phyloP scores from a whole-genome alignment of 2,113 vertebrate species.

The Paralichthys olivaceus region DNA sequence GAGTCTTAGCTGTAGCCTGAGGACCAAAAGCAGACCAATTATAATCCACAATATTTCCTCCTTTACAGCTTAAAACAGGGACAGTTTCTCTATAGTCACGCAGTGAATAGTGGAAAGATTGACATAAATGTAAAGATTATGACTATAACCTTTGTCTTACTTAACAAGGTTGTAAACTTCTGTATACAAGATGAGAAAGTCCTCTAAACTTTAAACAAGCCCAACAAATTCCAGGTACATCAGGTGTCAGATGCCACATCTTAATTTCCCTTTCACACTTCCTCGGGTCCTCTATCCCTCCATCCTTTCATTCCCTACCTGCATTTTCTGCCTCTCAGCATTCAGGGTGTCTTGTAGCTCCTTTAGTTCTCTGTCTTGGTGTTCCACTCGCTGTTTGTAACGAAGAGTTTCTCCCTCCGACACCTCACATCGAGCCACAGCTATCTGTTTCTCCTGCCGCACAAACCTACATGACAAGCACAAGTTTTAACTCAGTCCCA shows the following conservation, averaged over 20 bases:
- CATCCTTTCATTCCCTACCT: slow-evolving; percentile 80
- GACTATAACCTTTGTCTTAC: background rate
- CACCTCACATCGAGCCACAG: slow-evolving; percentile 89
- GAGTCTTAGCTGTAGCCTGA: slow-evolving; percentile 90
- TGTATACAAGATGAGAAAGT: no score
- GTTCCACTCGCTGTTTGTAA: slow-evolving; percentile 89
- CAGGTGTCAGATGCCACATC: background rate
- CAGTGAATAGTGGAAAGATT: background rate
- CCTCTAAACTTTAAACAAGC: no score
- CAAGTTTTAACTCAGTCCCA: background rate
- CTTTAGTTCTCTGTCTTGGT: slow-evolving; percentile 91
- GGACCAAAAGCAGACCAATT: background rate
- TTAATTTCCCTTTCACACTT: background rate
- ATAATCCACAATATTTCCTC: background rate
- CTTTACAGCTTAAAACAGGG: background rate
- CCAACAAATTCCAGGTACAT: no score
- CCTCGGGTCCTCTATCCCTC: background rate
- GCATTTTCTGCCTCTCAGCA: slow-evolving; percentile 92
- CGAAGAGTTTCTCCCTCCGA: slow-evolving; percentile 91
- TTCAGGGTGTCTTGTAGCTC: slow-evolving; percentile 91
- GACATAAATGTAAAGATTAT: background rate
- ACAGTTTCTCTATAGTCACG: background rate
- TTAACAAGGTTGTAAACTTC: no score
- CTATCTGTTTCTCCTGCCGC: slow-evolving; percentile 95
- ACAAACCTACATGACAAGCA: slow-evolving; percentile 87